Base-by-base conservation (phyloP, 2,113 vertebrate genomes). In the Ammospiza nelsoni region DNA sequence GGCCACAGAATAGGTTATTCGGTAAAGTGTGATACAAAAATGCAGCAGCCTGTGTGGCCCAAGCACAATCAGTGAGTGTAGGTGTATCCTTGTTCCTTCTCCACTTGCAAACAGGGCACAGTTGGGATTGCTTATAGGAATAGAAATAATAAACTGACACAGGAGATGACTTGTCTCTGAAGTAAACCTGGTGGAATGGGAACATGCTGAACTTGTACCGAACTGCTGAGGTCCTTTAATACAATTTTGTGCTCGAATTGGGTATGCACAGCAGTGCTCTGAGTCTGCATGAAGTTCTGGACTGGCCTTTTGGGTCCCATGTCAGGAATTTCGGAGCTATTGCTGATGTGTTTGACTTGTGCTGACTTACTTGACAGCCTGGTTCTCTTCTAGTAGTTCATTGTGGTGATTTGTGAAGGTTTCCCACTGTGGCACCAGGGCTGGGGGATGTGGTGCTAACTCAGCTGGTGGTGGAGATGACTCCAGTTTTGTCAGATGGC, bases 1-100 rank as follows among this genome's bases (percentile, higher is more conserved):
- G 37, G 15, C 15, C 0, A 0, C 2, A 54, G 10, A n/a, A 51
- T 11, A 0, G 9, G 14, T 72, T 71, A 1, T 51, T 51, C 55
- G 29, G 20, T 59, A 8, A 67, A 68, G 29, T 1, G 20, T n/a
- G 41, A 8, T 27, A 11, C 1, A 29, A 55, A 84, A 85, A 20
- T 9, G 17, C 55, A 15, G 20, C n/a, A 49, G 43, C 19, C 19
- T 14, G 9, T 3, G 18, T 43, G 59, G 28, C 62, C 59, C 15
- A 16, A 4, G 13, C 2, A 2, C 23, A 39, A 9, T 25, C 25
- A 46, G 27, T 25, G 12, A 3, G 3, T n/a, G 46, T 35, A 7
- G 37, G 43, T 21, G 21, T 35, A 5, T 74, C 68, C 31, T 46
- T 43, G 22, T 15, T 82, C 19, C 59, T 73, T 72, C 33, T 72